Conservation (phyloP, 2,888 invertebrate genomes). For the Formica aserva region DNA sequence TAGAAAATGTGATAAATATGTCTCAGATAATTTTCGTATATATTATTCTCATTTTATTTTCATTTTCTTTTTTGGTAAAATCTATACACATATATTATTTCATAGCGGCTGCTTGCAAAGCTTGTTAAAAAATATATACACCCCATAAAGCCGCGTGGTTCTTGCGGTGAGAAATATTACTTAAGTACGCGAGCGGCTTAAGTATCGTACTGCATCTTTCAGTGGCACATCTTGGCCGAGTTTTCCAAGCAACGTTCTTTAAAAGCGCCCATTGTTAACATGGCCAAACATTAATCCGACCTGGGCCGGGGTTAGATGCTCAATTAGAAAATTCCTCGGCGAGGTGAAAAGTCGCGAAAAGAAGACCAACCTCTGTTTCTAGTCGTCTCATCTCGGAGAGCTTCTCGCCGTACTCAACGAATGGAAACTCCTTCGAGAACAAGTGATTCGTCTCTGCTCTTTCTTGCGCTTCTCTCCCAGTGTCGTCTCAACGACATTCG, state of each 20-base stretch:
- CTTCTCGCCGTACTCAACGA: conserved; percentile 52
- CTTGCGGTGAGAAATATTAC: conserved; percentile 31
- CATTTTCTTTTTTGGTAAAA: neutral
- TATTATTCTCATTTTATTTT: neutral
- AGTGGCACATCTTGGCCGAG: conserved; percentile 11
- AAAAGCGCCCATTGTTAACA: conserved; percentile 48
- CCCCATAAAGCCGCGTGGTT: neutral
- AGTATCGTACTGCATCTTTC: conserved; percentile 51
- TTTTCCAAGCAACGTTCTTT: conserved; percentile 32
- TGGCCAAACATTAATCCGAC: conserved; percentile 28
- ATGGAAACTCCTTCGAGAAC: conserved; percentile 54
- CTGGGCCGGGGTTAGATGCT: conserved; percentile 27
- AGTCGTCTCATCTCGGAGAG: conserved; percentile 55
- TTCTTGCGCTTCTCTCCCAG: conserved; percentile 41
- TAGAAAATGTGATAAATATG: neutral
- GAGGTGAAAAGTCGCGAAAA: conserved; percentile 49
- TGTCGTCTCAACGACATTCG: conserved; percentile 40
- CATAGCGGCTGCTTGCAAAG: neutral
- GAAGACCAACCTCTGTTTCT: conserved; percentile 58
- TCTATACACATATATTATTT: conserved; percentile 18
- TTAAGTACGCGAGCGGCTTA: conserved; percentile 40
- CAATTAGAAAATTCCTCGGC: conserved; percentile 51
- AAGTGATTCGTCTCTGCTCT: conserved; percentile 63
- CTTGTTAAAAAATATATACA: conserved; percentile 13
- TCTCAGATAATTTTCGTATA: neutral